These are phyloP conservation scores for Phortica magna DNA, from an alignment of 2,888 invertebrate species.

Conservation along the genomic window DNA sequence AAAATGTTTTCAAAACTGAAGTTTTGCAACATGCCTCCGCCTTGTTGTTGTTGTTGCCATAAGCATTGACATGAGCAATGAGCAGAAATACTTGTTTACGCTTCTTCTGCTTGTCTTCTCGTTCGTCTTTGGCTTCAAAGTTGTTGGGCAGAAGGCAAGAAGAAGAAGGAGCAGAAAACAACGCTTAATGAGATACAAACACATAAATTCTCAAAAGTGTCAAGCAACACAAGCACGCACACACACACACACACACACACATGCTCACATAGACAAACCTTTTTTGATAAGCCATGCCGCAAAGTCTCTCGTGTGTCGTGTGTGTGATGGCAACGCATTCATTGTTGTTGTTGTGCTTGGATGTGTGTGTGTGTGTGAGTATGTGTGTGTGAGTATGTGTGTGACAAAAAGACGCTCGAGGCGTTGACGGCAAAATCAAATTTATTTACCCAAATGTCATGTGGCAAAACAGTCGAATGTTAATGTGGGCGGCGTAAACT, in stretches of 20 bases:
- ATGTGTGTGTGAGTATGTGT: slow-evolving; percentile 27
- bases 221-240: slow-evolving; percentile 69
- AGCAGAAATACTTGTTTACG: neutral
- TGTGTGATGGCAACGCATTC: too few species aligned
- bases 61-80: neutral
- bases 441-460: slow-evolving; percentile 61
- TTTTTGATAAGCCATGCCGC: slow-evolving; percentile 69
- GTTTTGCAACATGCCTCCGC: neutral
- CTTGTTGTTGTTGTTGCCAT: slow-evolving; percentile 23
- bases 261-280: slow-evolving; percentile 38
- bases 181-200: slow-evolving; percentile 76
- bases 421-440: slow-evolving; percentile 71
- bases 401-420: slow-evolving; percentile 54
- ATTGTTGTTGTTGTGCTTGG: neutral
- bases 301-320: slow-evolving; percentile 52
- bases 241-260: slow-evolving; percentile 43
- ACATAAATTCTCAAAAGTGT: slow-evolving; percentile 77
- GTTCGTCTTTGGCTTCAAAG: too few species aligned
- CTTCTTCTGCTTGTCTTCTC: neutral
- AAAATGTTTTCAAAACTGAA: slow-evolving; percentile 60
- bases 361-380: slow-evolving; percentile 27
- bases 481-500: slow-evolving; percentile 32
- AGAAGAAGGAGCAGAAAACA: slow-evolving; percentile 11
- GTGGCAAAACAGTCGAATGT: slow-evolving; percentile 38
- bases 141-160: slow-evolving; percentile 14